Evolutionary conservation across 2,888 invertebrate species (phyloP).

Genomic region (Rhamnusium bicolor): DNA sequence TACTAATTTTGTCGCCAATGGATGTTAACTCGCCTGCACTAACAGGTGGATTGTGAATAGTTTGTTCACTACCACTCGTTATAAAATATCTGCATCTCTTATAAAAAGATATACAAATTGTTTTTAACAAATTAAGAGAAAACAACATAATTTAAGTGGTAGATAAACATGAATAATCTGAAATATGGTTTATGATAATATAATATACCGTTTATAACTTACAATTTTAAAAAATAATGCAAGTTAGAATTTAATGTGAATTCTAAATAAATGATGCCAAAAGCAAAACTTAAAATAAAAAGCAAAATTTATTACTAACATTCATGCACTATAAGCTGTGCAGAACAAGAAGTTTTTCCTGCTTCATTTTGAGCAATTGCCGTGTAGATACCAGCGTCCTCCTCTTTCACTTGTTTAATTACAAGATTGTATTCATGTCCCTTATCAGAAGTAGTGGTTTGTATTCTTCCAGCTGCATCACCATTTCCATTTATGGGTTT

Average conservation of each 20-base stretch:
- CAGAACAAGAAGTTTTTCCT: constrained; percentile 88
- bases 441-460: constrained; percentile 75
- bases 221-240: too few relatives aligned
- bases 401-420: constrained; percentile 81
- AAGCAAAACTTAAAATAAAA: constrained; percentile 26
- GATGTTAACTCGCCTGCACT: too few relatives aligned
- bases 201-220: too few relatives aligned
- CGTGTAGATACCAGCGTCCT: constrained; percentile 92
- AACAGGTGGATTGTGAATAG: too few relatives aligned
- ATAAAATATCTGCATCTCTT: too few relatives aligned
- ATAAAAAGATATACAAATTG: too few relatives aligned
- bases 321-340: constrained; percentile 89
- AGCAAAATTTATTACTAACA: constrained; percentile 76
- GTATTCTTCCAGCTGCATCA: constrained; percentile 77
- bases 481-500: constrained; percentile 83
- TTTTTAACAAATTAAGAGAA: too few relatives aligned
- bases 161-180: too few relatives aligned
- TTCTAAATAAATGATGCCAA: neutral
- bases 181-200: too few relatives aligned
- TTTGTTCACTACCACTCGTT: too few relatives aligned
- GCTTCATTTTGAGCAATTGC: constrained; percentile 87
- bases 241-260: constrained; percentile 4
- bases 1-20: too few relatives aligned
- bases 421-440: constrained; percentile 80
- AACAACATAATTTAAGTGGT: too few relatives aligned